Conservation (phyloP, 1,140 invertebrate species). For the Aplysia californica region DNA sequence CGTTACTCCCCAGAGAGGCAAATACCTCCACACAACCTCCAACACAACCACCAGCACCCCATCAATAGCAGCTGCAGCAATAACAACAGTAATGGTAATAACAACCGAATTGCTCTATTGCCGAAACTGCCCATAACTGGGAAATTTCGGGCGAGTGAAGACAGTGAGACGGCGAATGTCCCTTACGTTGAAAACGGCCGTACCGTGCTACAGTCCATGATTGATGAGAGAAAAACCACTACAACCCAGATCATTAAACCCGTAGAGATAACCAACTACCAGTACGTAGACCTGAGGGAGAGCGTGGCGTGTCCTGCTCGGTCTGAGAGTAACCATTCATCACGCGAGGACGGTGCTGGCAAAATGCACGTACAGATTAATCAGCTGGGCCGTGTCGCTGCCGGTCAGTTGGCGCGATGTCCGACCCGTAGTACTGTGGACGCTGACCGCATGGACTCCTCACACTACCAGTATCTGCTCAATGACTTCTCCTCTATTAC, state of each 20-base stretch:
- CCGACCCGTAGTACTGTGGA: not conserved
- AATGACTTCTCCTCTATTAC: not conserved
- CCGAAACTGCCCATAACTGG: not conserved
- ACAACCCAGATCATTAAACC: not conserved
- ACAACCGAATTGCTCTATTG: not conserved
- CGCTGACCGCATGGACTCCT: not conserved
- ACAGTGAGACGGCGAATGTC: not conserved
- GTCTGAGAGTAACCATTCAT: not conserved
- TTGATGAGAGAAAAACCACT: not conserved
- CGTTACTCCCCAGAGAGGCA: not conserved
- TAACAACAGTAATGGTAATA: not conserved
- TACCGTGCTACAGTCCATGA: not conserved
- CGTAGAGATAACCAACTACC: not conserved
- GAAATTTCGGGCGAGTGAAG: not conserved
- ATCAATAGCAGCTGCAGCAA: not conserved
- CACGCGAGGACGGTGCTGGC: not conserved
- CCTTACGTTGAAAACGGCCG: not conserved
- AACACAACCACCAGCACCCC: not conserved
- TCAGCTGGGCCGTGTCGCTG: not conserved
- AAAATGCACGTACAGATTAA: not conserved
- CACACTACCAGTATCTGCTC: not conserved
- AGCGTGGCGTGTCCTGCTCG: not conserved
- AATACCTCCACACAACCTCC: not conserved
- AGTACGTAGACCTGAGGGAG: not conserved
- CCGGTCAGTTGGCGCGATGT: not conserved